Base-by-base conservation (phyloP, 1,140 invertebrate genomes). In the Drosophila varians region DNA sequence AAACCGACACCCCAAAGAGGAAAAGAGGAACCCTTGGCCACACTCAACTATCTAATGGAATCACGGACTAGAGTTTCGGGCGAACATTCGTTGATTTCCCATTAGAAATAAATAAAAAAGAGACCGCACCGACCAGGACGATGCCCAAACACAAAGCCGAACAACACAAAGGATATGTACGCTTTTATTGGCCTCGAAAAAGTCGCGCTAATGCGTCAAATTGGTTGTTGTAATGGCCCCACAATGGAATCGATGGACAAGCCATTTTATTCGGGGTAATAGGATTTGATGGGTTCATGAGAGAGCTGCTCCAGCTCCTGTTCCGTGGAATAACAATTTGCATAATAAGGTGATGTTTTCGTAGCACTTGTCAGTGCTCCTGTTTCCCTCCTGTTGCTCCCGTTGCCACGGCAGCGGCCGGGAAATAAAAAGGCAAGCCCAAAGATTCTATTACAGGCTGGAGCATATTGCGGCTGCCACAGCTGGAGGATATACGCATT, bases 271-370 rank as follows among this genome's bases (percentile, higher is more conserved):
- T 79, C 19, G 42, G 36, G 40, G 58, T 84, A 84, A 84, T 84
- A 79, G 66, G 79, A 86, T 86, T 84, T 84, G 43, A 86, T 86
- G 55, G 75, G 40, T 31, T 45, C 46, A 62, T 57, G 54, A 73
- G 64, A 60, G 60, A 64, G 56, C 53, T 53, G 43, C 28, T 38
- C 36, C n/a, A 5, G 1, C n/a, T 12, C 36, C n/a, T n/a, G n/a
- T 38, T 38, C 16, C 36, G 36, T 3, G 12, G 71, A 80, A 84
- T 77, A 87, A 80, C 80, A 80, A 84, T 84, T 84, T 84, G 76
- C 80, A 84, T 84, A 84, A 87, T 77, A 87, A 62, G 72, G 73
- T 68, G 76, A 86, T 80, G 69, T 84, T 84, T 70, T n/a, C n/a
- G 75, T 54, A 57, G 65, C 43, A 61, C 60, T 48, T 52, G 40